Evolutionary conservation across 2,888 invertebrate species (phyloP), one percentile per base, ranked within the genome.

Genomic region (Polyploca ridens): DNA sequence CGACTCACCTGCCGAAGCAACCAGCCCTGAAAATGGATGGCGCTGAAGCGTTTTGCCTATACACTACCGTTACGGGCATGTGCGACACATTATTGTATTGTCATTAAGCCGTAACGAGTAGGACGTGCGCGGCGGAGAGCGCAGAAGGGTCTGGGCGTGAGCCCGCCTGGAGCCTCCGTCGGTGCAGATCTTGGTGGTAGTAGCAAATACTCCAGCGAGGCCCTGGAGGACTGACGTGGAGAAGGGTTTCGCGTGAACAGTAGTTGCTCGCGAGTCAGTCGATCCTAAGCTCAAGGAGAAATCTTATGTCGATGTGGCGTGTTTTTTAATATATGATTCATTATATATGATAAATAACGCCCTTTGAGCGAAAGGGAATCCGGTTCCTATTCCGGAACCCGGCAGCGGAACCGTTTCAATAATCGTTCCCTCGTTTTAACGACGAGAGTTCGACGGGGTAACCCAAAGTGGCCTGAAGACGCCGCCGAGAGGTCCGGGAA

Each of bases 141-240:
- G 92, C 92, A 86, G 95, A 95, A 95, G 95, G 94, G 90, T 94
- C 88, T 90, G 94, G 92, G 94, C 83, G 84, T 81, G 80, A 90
- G 90, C 89, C 89, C 79, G 89, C 89, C 77, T 91, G 91, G 92
- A 93, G 92, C 91, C 89, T 85, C 91, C 92, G 90, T 89, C 89
- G 90, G 93, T 89, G 90, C 93, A 93, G 91, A 96, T 95, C 95
- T 96, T 95, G 95, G 95, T 96, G 94, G 95, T 95, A 95, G 95
- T 95, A 95, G 95, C 95, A 96, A 96, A 95, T 95, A 96, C 94
- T 95, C 95, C 90, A 95, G 94, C 90, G 95, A 95, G 94, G 85
- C 84, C 93, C 93, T 94, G 91, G 94, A 94, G 91, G 94, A 94
- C 94, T 94, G 94, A 94, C 85, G 94, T 94, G 94, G 93, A 81